Conservation (phyloP, 2,797 vertebrate species). For the Macropodus opercularis region DNA sequence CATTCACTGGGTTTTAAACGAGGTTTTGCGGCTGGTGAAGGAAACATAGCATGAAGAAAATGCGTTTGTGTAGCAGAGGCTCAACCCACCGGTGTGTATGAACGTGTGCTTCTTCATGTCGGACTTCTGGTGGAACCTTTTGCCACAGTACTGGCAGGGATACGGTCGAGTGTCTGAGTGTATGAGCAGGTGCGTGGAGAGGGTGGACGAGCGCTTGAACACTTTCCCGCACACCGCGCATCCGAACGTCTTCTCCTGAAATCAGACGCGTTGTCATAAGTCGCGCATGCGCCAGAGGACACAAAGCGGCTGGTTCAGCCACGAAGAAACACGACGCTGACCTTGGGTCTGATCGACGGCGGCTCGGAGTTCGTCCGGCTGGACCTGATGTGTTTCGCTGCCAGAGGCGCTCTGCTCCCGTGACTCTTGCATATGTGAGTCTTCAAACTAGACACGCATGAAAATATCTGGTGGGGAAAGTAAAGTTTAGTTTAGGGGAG, state of each 20-base stretch:
- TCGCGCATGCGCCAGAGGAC: background rate
- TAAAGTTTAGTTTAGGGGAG: too few relatives aligned
- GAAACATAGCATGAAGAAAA: too few relatives aligned
- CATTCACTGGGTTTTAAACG: background rate
- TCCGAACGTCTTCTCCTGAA: conserved; percentile 75
- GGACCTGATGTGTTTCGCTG: conserved; percentile 37
- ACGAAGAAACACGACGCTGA: conserved; percentile 35
- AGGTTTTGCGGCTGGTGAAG: too few relatives aligned
- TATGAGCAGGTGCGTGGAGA: conserved; percentile 82
- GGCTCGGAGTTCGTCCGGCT: conserved; percentile 15
- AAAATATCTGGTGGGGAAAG: conserved; percentile 77
- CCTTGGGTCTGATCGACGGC: conserved; percentile 62
- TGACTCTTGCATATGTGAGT: conserved; percentile 68
- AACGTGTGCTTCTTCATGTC: conserved; percentile 90
- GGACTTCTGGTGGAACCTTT: conserved; percentile 84
- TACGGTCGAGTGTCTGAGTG: conserved; percentile 79
- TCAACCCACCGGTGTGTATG: conserved; percentile 76
- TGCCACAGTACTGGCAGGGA: conserved; percentile 79
- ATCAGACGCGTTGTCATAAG: conserved; percentile 6
- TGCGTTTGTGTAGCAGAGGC: too few relatives aligned
- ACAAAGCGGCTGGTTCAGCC: background rate
- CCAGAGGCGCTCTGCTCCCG: conserved; percentile 34
- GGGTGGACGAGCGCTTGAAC: conserved; percentile 80
- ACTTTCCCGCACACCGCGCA: conserved; percentile 76
- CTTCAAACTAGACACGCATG: conserved; percentile 66